Evolutionary conservation across 64 coral and sea anemone genomes (phyloP), one percentile per base, ranked within the genome.

Genomic region (Actinia equina): DNA sequence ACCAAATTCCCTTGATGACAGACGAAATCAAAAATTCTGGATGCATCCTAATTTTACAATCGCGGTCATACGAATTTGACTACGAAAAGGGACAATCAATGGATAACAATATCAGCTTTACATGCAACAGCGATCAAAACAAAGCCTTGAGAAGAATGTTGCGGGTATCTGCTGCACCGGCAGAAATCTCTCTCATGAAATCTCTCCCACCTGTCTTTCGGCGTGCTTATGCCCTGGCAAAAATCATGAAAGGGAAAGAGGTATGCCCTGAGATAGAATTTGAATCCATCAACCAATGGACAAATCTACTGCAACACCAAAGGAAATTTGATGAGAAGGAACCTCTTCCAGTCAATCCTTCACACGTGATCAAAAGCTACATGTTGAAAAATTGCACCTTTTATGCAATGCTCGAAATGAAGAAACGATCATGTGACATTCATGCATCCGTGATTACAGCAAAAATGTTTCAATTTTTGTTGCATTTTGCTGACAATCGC

Each of bases 311-410:
- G 12, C 17, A 11, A 58, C 11, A 17, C 11, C 17, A 15, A 17
- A 58, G 11, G 56, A 58, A 58, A 58, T 58, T 58, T 17, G 12
- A 58, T 11, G 12, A 15, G 56, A 17, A 58, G 56, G 12, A 58
- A 58, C 56, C 56, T 15, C 7, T 17, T 17, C 56, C 56, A 43
- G 52, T 87, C 8, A 87, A 87, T 51, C 86, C 86, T 76, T 71
- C 86, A 37, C 17, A 3, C 16, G 65, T 87, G 86, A 87, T 87
- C 18, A 87, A 87, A 9, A 87, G 86, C 86, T 87, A 87, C 69
- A 87, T 87, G 86, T 87, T 87, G 37, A 87, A 87, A 18, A 87
- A 87, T 46, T 87, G 86, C 30, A 56, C 70, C 52, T 87, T 87
- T 87, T 87, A 87, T 26, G 45, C 30, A 37, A 37, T 37, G 30